These are phyloP conservation scores for Diploptera punctata DNA, from an alignment of 2,888 invertebrate species.

Conservation along the genomic window DNA sequence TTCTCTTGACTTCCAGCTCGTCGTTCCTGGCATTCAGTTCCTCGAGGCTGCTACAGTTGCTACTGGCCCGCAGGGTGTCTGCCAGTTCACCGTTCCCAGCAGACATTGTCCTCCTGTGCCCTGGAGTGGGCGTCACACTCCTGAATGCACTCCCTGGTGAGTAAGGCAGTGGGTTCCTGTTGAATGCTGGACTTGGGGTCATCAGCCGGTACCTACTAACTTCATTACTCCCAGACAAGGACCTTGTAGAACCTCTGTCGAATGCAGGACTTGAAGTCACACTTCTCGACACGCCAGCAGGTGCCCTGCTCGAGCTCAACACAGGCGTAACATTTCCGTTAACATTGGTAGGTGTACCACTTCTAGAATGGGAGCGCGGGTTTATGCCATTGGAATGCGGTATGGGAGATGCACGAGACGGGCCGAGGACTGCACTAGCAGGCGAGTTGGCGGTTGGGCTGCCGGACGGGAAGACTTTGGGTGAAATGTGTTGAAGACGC, in stretches of 20 bases:
- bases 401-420: conserved; percentile 1
- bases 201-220: conserved; percentile 43
- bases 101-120: conserved; percentile 38
- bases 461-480: conserved; percentile 83
- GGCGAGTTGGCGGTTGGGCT: conserved; percentile 81
- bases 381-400: neutral
- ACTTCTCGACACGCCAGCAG: neutral
- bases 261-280: conserved; percentile 30
- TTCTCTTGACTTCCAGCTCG: conserved; percentile 53
- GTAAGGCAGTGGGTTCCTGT: conserved; percentile 56
- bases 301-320: neutral
- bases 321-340: neutral
- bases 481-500: conserved; percentile 59
- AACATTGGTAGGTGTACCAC: conserved; percentile 24
- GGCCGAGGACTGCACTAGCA: conserved; percentile 79
- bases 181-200: conserved; percentile 60
- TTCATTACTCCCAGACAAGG: neutral
- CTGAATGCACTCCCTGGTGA: conserved; percentile 43
- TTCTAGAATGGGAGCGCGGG: neutral
- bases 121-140: conserved; percentile 53
- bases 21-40: conserved; percentile 54
- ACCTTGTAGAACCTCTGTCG: conserved; percentile 15
- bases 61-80: conserved; percentile 49
- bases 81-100: conserved; percentile 47
- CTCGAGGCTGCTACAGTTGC: conserved; percentile 54